These are phyloP conservation scores for Torymus tubicola DNA, from an alignment of 2,888 invertebrate species.

Conservation along the genomic window DNA sequence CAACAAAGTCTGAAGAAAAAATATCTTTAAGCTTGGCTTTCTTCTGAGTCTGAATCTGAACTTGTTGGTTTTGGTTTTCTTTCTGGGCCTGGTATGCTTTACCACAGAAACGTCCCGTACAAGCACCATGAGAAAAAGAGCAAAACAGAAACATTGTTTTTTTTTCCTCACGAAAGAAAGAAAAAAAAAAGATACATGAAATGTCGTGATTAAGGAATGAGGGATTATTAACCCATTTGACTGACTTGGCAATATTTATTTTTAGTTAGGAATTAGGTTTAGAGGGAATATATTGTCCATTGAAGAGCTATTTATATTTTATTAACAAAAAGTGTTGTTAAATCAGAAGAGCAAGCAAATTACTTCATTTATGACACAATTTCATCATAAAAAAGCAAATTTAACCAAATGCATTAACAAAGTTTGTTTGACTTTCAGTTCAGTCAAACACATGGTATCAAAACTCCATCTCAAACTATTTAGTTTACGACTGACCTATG, in stretches of 20 bases:
- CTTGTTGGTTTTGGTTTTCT: conserved; percentile 73
- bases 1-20: conserved; percentile 90
- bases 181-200: conserved; percentile 28
- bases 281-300: neutral
- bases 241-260: neutral
- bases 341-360: neutral
- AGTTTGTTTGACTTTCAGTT: no score
- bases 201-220: conserved; percentile 20
- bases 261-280: neutral
- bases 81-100: conserved; percentile 86
- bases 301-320: neutral
- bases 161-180: conserved; percentile 31
- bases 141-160: conserved; percentile 49
- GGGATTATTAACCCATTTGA: neutral
- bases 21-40: conserved; percentile 91
- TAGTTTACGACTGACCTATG: no score
- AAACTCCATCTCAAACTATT: no score
- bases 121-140: conserved; percentile 67
- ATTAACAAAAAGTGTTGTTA: neutral
- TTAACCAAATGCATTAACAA: no score
- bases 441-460: no score
- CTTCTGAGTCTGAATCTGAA: conserved; percentile 81
- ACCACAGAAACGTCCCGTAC: conserved; percentile 76
- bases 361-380: no score
- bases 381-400: no score